These are phyloP conservation scores for Macquaria australasica DNA, from an alignment of 2,113 vertebrate genomes.

Conservation along the genomic window DNA sequence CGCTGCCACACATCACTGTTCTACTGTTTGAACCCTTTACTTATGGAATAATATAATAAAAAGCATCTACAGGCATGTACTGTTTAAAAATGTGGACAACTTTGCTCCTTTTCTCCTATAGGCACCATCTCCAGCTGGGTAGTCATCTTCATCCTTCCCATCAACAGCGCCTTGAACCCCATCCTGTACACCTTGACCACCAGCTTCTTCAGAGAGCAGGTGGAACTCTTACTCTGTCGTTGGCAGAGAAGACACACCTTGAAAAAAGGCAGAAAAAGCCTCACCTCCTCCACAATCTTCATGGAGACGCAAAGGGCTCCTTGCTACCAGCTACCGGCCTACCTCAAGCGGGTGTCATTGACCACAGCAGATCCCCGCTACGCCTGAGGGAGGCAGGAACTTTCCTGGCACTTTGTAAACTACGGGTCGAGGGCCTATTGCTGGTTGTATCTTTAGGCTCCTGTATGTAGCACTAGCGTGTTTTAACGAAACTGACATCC, in stretches of 20 bases:
- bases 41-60: neutral
- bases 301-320: conserved; percentile 64
- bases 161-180: conserved; percentile 89
- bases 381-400: conserved; percentile 56
- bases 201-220: conserved; percentile 88
- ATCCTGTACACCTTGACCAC: conserved; percentile 88
- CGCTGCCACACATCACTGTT: neutral
- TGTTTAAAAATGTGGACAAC: neutral
- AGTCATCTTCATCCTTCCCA: conserved; percentile 88
- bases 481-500: conserved; percentile 12
- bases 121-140: conserved; percentile 86
- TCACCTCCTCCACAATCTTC: conserved; percentile 79
- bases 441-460: neutral
- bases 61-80: neutral
- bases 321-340: conserved; percentile 67
- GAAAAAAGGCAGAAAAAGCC: conserved; percentile 81
- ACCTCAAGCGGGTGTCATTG: conserved; percentile 75
- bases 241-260: conserved; percentile 78
- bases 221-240: conserved; percentile 84
- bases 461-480: neutral
- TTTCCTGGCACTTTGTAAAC: conserved; percentile 12
- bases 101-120: conserved; percentile 59
- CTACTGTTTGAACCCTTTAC: neutral
- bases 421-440: neutral
- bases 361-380: conserved; percentile 73